These are phyloP conservation scores for Leguminivora glycinivorella DNA, from an alignment of 1,140 invertebrate species.

Conservation along the genomic window DNA sequence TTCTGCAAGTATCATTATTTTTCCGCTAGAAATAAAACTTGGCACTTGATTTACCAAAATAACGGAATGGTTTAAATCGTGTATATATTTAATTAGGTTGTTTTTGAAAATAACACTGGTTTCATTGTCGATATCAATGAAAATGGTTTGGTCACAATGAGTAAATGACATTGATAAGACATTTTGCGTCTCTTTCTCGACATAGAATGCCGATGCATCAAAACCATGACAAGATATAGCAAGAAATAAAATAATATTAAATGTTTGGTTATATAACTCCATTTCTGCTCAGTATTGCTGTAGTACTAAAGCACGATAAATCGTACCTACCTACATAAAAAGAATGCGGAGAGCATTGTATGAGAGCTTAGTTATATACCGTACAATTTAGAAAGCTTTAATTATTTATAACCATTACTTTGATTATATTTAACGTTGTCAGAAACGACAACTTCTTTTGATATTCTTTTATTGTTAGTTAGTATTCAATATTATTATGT, in stretches of 20 bases:
- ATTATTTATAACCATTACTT: background rate
- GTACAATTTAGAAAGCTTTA: background rate
- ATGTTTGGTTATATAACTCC: background rate
- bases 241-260: background rate
- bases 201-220: background rate
- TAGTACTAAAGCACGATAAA: background rate
- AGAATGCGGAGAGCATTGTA: background rate
- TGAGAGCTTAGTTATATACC: background rate
- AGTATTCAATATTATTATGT: no score
- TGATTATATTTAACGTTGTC: background rate
- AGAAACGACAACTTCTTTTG: background rate
- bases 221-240: background rate
- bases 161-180: background rate
- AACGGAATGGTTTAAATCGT: background rate
- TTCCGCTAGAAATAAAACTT: constrained; percentile 2
- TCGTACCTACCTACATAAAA: background rate
- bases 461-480: background rate
- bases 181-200: background rate
- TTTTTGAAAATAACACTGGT: background rate
- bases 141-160: background rate
- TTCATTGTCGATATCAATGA: constrained; percentile 1
- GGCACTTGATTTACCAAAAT: background rate
- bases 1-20: constrained; percentile 31
- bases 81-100: background rate
- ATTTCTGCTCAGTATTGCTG: background rate